Evolutionary conservation across 2,113 vertebrate genomes (phyloP).

Genomic region (Cryptotis parvus): DNA sequence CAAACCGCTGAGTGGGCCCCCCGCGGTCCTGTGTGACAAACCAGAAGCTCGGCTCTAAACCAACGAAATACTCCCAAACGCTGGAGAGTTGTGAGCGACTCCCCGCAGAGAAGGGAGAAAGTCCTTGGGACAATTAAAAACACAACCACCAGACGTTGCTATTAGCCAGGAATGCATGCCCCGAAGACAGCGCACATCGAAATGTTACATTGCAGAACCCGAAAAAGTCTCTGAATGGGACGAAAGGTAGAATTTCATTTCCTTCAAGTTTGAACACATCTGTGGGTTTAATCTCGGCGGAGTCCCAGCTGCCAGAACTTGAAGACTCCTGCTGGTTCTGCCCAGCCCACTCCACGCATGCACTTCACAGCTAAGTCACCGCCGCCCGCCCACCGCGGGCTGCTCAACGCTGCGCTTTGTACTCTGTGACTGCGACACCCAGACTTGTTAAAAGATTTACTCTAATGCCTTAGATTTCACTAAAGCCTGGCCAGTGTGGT

Average conservation of each 20-base stretch:
- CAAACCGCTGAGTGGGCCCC: too few relatives aligned
- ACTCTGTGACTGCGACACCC: neutral
- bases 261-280: slow-evolving; percentile 79
- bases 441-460: slow-evolving; percentile 41
- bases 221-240: slow-evolving; percentile 65
- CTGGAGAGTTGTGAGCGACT: slow-evolving; percentile 65
- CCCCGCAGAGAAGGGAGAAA: slow-evolving; percentile 51
- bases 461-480: slow-evolving; percentile 26
- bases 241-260: slow-evolving; percentile 76
- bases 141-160: slow-evolving; percentile 63
- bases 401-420: neutral
- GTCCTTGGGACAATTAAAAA: slow-evolving; percentile 70
- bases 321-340: slow-evolving; percentile 15
- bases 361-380: neutral
- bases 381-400: neutral
- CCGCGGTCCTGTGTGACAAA: too few relatives aligned
- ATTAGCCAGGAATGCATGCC: slow-evolving; percentile 72
- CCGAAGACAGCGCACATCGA: slow-evolving; percentile 72
- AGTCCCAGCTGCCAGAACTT: slow-evolving; percentile 58
- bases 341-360: neutral
- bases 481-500: slow-evolving; percentile 32
- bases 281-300: slow-evolving; percentile 68
- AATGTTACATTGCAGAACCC: slow-evolving; percentile 68
- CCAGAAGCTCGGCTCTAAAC: too few relatives aligned
- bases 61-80: slow-evolving; percentile 50